A percentile compares a stretch with the other conserved stretches of the same genome.
phyloP scores from a whole-genome alignment of 2,797 vertebrate species.

The Dendrocincla tyrannina region DNA sequence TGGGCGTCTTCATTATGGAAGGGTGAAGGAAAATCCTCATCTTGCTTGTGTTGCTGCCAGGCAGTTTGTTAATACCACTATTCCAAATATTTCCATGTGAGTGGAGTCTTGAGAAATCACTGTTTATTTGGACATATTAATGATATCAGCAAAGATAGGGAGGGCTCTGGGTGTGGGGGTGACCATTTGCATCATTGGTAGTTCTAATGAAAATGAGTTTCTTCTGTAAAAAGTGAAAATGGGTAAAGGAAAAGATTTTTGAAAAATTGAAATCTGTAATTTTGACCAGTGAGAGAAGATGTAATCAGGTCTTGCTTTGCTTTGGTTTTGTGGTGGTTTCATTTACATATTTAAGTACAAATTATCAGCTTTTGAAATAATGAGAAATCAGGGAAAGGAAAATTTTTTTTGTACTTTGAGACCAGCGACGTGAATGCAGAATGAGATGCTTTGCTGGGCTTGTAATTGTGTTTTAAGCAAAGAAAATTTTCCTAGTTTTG shows the following conservation, averaged over 20 bases:
- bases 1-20: background rate
- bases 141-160: background rate
- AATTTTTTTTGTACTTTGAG: background rate
- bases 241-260: background rate
- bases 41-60: background rate
- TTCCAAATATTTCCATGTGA: rapidly evolving
- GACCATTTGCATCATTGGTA: background rate
- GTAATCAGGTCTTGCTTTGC: background rate
- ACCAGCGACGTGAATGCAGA: rapidly evolving
- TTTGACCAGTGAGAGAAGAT: background rate
- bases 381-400: background rate
- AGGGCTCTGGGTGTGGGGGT: background rate
- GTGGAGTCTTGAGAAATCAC: background rate
- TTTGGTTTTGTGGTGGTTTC: background rate
- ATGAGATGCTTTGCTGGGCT: background rate
- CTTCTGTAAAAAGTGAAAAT: background rate
- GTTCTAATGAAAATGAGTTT: background rate
- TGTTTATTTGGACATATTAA: background rate
- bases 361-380: background rate
- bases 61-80: background rate
- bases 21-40: background rate
- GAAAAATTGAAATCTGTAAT: rapidly evolving
- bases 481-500: background rate
- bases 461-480: background rate
- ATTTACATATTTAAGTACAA: background rate